Evolutionary conservation across 2,113 vertebrate genomes (phyloP).

Genomic region (Gymnorhina tibicen): DNA sequence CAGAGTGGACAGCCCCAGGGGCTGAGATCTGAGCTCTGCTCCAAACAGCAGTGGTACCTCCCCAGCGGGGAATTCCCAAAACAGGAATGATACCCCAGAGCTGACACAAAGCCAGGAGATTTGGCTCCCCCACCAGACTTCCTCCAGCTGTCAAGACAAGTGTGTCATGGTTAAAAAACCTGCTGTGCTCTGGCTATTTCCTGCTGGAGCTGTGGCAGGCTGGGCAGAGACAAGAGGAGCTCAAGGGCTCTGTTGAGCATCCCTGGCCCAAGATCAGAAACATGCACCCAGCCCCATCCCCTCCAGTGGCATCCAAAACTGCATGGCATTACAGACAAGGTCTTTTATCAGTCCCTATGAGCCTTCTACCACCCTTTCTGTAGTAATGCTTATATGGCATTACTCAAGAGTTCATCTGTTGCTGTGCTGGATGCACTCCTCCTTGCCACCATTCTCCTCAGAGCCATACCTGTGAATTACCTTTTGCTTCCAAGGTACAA

Average conservation of each 20-base stretch:
- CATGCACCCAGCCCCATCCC: rapidly evolving
- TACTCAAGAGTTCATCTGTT: conserved; percentile 40
- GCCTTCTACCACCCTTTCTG: neutral
- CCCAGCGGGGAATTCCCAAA: neutral
- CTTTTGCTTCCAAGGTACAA: conserved; percentile 8
- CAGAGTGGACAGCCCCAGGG: conserved; percentile 19
- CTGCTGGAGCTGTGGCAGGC: neutral
- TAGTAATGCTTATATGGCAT: neutral
- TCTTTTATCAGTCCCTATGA: conserved; percentile 5
- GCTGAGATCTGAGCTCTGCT: neutral
- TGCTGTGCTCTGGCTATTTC: neutral
- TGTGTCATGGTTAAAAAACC: neutral
- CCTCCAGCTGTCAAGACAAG: conserved; percentile 8
- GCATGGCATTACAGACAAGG: neutral
- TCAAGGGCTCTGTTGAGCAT: neutral
- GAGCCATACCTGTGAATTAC: neutral
- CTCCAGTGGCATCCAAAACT: neutral
- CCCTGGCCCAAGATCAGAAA: conserved; percentile 9
- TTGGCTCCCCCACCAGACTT: neutral
- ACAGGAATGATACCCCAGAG: neutral
- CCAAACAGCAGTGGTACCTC: neutral
- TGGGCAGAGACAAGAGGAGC: neutral
- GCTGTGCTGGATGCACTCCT: neutral
- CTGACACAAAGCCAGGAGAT: conserved; percentile 19
- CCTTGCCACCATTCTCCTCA: neutral